Evolutionary conservation across 1,140 invertebrate species (phyloP).

Genomic region (Rhizoglyphus robini): DNA sequence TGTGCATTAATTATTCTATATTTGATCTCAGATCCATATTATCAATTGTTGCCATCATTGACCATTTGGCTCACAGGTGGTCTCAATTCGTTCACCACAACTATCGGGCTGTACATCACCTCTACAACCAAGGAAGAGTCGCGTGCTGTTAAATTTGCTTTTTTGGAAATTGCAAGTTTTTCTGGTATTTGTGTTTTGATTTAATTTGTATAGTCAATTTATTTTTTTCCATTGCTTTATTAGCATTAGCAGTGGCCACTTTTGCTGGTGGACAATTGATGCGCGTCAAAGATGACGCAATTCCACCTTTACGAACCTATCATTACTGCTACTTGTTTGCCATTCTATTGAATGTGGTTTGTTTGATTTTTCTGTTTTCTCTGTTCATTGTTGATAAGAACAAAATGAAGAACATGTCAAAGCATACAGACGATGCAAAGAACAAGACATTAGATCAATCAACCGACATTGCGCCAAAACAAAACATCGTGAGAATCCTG

Average conservation of each 20-base stretch:
- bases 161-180: not conserved
- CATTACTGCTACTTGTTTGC: not conserved
- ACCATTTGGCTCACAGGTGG: not conserved
- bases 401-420: too few species aligned
- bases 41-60: not conserved
- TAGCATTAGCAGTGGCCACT: not conserved
- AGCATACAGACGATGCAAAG: not conserved
- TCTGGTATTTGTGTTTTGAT: not conserved
- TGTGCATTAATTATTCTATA: not conserved
- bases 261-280: not conserved
- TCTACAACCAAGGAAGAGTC: not conserved
- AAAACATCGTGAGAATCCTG: not conserved
- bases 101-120: not conserved
- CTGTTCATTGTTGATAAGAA: too few species aligned
- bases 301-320: not conserved
- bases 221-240: not conserved
- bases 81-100: not conserved
- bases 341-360: not conserved
- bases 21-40: not conserved
- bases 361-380: not conserved
- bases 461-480: too few species aligned
- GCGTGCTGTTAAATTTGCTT: not conserved
- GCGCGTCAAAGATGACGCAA: not conserved
- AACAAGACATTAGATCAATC: too few species aligned
- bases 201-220: not conserved